phyloP scores from a whole-genome alignment of 2,888 invertebrate genomes.

The Anodontia alba region DNA sequence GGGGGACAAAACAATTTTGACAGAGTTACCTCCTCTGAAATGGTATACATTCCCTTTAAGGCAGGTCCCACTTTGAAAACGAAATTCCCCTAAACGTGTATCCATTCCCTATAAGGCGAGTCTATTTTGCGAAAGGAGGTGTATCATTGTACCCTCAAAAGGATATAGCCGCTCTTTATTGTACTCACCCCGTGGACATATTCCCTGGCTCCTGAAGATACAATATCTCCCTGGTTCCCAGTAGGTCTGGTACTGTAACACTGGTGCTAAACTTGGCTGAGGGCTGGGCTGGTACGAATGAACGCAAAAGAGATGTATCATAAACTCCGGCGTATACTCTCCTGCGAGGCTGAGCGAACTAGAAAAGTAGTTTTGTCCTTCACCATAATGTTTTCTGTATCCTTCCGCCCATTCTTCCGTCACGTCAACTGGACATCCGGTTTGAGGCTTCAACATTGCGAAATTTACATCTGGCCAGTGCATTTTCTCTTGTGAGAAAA shows the following conservation, averaged over 20 bases:
- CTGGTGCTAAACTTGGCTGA: constrained; percentile 30
- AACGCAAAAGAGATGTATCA: constrained; percentile 63
- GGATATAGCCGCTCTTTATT: too few relatives aligned
- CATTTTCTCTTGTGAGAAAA: constrained; percentile 63
- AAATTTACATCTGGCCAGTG: constrained; percentile 71
- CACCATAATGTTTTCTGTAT: constrained; percentile 58
- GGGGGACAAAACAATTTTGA: too few relatives aligned
- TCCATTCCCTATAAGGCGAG: too few relatives aligned
- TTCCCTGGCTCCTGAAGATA: constrained; percentile 60
- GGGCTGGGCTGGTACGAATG: constrained; percentile 30
- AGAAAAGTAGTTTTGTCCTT: constrained; percentile 60
- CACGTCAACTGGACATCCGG: constrained; percentile 64
- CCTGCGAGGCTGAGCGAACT: constrained; percentile 53
- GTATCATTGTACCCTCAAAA: too few relatives aligned
- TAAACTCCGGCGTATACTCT: constrained; percentile 48
- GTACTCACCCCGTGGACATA: constrained; percentile 61
- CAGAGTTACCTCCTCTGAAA: too few relatives aligned
- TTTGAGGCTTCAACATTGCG: constrained; percentile 60
- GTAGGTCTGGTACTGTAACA: constrained; percentile 62
- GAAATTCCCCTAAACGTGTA: too few relatives aligned
- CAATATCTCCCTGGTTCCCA: constrained; percentile 73
- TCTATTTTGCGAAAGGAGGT: too few relatives aligned
- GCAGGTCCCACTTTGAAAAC: too few relatives aligned
- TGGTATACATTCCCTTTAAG: too few relatives aligned
- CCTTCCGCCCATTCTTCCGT: constrained; percentile 60